Evolutionary conservation across 2,797 vertebrate species (phyloP).

Genomic region (Ptychobarbus kaznakovi): DNA sequence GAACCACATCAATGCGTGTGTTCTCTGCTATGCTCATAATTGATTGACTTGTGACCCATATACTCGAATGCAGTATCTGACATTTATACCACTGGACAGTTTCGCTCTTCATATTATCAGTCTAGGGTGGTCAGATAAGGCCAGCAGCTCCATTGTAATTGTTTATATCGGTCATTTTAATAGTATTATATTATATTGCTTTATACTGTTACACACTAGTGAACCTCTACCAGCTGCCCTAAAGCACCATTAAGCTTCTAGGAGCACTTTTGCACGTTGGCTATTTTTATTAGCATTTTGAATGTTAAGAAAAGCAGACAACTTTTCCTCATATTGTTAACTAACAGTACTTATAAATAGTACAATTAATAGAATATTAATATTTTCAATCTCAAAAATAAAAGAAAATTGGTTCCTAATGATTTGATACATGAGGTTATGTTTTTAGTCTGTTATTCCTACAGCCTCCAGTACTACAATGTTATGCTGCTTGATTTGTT

Average conservation of each 20-base stretch:
- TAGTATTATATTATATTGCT: background rate
- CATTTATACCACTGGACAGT: background rate
- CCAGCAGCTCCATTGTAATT: background rate
- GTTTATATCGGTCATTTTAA: background rate
- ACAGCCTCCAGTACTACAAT: background rate
- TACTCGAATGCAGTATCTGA: background rate
- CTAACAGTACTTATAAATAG: background rate
- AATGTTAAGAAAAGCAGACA: background rate
- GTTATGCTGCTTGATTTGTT: background rate
- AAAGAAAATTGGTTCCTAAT: background rate
- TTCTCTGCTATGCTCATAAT: background rate
- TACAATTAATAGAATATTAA: background rate
- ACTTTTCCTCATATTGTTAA: background rate
- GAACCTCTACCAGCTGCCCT: background rate
- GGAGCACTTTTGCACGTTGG: background rate
- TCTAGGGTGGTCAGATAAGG: background rate
- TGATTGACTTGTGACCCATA: constrained; percentile 27
- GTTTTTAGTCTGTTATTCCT: background rate
- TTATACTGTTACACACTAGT: background rate
- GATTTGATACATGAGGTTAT: background rate
- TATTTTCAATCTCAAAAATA: background rate
- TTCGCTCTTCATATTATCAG: background rate
- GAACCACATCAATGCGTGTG: background rate
- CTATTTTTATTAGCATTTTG: background rate
- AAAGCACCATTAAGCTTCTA: background rate